These are phyloP conservation scores for Spodoptera frugiperda DNA, from an alignment of 1,140 invertebrate species.

Conservation along the genomic window DNA sequence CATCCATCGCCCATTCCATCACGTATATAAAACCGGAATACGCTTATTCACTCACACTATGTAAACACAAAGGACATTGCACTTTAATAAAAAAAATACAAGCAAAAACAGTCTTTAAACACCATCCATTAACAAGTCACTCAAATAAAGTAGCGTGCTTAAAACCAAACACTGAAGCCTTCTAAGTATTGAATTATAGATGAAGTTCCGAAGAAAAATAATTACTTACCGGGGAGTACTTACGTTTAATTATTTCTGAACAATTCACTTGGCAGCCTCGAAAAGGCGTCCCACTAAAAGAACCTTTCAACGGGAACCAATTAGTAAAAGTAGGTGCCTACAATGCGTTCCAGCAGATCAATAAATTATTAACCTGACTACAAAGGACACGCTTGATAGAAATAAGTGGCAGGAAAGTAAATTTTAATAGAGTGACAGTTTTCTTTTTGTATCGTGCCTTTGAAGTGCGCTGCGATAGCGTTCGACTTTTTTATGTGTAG, in stretches of 20 bases:
- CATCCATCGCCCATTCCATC: no score
- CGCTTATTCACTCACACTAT: no score
- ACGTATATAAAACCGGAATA: no score
- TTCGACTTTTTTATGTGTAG: neutral
- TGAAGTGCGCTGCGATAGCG: neutral
- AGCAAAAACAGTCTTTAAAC: neutral
- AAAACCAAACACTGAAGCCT: conserved; percentile 47
- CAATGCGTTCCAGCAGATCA: conserved; percentile 56
- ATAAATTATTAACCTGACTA: conserved; percentile 60
- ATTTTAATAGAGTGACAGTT: conserved; percentile 18
- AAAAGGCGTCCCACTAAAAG: conserved; percentile 54
- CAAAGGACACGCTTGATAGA: conserved; percentile 51
- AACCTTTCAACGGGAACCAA: conserved; percentile 60
- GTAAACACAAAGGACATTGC: neutral
- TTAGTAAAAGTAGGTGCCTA: conserved; percentile 62
- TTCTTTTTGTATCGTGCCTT: neutral
- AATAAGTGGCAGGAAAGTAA: conserved; percentile 50
- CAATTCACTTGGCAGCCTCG: conserved; percentile 50
- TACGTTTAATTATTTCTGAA: conserved; percentile 61
- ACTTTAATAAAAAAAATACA: neutral
- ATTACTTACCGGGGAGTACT: conserved; percentile 56
- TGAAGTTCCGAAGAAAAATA: conserved; percentile 58
- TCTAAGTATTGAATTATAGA: conserved; percentile 50
- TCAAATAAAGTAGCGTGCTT: conserved; percentile 52
- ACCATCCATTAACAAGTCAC: conserved; percentile 36